Evolutionary conservation across 2,888 invertebrate species (phyloP), one percentile per base, ranked within the genome.

Genomic region (Diarsia dahlii): DNA sequence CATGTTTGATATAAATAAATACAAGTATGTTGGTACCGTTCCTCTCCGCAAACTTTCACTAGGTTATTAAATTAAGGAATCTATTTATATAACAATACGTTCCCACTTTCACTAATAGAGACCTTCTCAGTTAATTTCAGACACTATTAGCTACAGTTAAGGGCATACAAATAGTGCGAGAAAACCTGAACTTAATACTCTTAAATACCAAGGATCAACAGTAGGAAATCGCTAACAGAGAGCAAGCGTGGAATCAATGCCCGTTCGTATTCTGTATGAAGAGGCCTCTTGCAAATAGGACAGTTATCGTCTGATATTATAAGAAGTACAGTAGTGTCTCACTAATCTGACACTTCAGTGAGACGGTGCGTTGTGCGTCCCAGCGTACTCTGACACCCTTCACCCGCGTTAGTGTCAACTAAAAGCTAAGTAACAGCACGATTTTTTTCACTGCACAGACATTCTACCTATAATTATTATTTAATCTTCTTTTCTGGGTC

Each of bases 151-250:
- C 6, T 28, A 15, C 13, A 58, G 3, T 71, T 10, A 39, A 18
- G 50, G 28, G 23, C 20, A n/a, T 56, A 23, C 56, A 60, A 58
- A 60, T 39, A 45, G 15, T 62, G 13, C 23, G 2, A 23, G 5
- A 28, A 72, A 62, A 62, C 45, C 45, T 46, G 62, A 20, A 15
- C 18, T n/a, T 45, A 74, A 74, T 54, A 63, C 52, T 63, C 23
- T 20, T 45, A 52, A 39, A 18, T 52, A 23, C 18, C 2, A 3
- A 23, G 5, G 67, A 67, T 66, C 15, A 50, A 50, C 50, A 50
- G n/a, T 52, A 67, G 20, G 28, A 46, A 46, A 46, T 6, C 20
- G 45, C 48, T 3, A 9, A n/a, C 6, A 48, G 18, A 23, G 6
- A 62, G 23, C 15, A 20, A 63, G 23, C 4, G 4, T 12, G 23